phyloP scores from a whole-genome alignment of 1,140 invertebrate genomes.

The Drosophila busckii region DNA sequence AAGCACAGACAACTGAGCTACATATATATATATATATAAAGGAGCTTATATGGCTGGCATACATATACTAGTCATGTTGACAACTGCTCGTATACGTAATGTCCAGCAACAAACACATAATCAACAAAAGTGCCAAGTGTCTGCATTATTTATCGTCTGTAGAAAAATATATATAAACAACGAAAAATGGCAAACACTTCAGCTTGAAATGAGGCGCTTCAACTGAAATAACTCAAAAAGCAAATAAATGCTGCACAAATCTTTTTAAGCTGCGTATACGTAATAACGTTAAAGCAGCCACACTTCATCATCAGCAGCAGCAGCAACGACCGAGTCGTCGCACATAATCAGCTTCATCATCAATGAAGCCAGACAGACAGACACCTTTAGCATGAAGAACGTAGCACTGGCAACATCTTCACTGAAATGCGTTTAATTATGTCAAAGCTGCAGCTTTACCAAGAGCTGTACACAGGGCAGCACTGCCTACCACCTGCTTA shows the following conservation, averaged over 20 bases:
- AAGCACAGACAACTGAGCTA: constrained; percentile 37
- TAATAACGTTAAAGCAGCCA: constrained; percentile 59
- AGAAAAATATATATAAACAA: constrained; percentile 22
- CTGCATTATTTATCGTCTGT: constrained; percentile 62
- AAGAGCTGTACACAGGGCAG: too few species aligned
- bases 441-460: constrained; percentile 68
- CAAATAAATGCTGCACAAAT: constrained; percentile 68
- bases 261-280: constrained; percentile 55
- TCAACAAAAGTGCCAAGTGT: constrained; percentile 40
- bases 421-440: constrained; percentile 76
- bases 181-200: constrained; percentile 49
- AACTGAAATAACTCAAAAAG: constrained; percentile 61
- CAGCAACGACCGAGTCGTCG: constrained; percentile 11
- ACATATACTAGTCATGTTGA: constrained; percentile 31
- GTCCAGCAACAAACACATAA: constrained; percentile 37
- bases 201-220: constrained; percentile 34
- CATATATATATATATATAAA: constrained; percentile 19
- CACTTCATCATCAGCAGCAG: constrained; percentile 66
- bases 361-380: constrained; percentile 20
- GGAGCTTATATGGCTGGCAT: too few species aligned
- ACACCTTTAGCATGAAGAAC: constrained; percentile 37
- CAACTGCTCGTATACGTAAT: constrained; percentile 64
- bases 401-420: constrained; percentile 53
- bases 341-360: constrained; percentile 68
- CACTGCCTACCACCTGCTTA: constrained; percentile 16